Percentiles rank a stretch among this genome's conserved stretches.
Evolutionary conservation across 2,797 vertebrate genomes (phyloP).

Genomic region (Neosilurus mollespiculum): DNA sequence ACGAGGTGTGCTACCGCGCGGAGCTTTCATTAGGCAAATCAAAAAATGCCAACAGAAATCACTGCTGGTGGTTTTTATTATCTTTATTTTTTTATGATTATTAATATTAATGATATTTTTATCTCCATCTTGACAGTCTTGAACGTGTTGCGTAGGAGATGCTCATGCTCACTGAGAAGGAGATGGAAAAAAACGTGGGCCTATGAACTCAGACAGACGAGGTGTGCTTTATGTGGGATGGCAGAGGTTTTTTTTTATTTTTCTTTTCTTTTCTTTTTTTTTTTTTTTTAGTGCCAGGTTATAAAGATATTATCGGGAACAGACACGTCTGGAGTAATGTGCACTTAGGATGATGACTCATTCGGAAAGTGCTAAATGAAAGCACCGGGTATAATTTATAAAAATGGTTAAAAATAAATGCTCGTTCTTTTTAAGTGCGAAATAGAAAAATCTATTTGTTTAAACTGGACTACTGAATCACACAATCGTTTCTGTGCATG

Average conservation of each 20-base stretch:
- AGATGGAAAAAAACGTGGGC: slow-evolving; percentile 5
- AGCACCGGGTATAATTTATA: slow-evolving; percentile 2
- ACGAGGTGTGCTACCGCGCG: slow-evolving; percentile 6
- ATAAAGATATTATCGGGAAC: slow-evolving; percentile 19
- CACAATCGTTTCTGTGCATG: not conserved
- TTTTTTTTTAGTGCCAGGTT: slow-evolving; percentile 25
- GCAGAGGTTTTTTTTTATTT: not conserved
- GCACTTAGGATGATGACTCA: slow-evolving; percentile 32
- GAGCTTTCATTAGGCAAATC: slow-evolving; percentile 53
- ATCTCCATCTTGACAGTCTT: not conserved
- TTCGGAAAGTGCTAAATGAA: slow-evolving; percentile 25
- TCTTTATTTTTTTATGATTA: not conserved
- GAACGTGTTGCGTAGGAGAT: slow-evolving; percentile 21
- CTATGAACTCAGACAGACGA: slow-evolving; percentile 32
- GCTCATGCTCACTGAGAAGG: not conserved
- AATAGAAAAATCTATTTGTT: not conserved
- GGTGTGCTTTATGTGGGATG: slow-evolving; percentile 31
- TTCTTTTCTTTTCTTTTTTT: not conserved
- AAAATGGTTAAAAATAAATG: slow-evolving; percentile 13
- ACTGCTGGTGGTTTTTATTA: not conserved
- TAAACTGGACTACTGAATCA: not conserved
- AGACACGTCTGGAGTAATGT: slow-evolving; percentile 29
- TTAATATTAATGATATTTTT: slow-evolving; percentile 27
- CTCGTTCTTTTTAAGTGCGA: slow-evolving; percentile 6
- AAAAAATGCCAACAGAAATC: slow-evolving; percentile 3